Base-by-base conservation (phyloP, 2,797 vertebrate genomes). In the Pseudochaenichthys georgianus region DNA sequence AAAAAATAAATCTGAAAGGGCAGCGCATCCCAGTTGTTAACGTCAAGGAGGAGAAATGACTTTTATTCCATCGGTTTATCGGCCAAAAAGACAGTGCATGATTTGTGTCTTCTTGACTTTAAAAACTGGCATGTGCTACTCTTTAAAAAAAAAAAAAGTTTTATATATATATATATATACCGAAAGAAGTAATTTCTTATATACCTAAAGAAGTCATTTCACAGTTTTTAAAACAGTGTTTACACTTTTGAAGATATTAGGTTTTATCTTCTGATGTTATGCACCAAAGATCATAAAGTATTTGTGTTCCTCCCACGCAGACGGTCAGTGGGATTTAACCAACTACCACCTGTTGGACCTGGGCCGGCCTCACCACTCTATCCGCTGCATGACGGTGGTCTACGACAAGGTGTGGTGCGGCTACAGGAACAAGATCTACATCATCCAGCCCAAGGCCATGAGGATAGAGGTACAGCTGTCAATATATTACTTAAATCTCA, bases 401-500 rank as follows among this genome's bases (percentile, higher is more conserved):
- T 95, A 98, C 0, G 98, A 99, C 82, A 96, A 96, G 23, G 98
- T 99, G 73, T 99, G 98, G 98, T 99, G 98, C 1, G 98, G 98
- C 78, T 99, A 99, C 90, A 97, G 96, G 92, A 99, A 99, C 93
- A 99, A 98, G 92, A 97, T 99, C 90, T 98, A 99, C 2, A 95
- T 99, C 81, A 96, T 99, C 91, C 97, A 99, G 86, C 98, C 98
- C 17, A 98, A 97, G 93, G 97, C 97, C 1, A 99, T 99, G 98
- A 97, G 96, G 93, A 98, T 99, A 38, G 98, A 99, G 97, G 98
- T 96, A 82, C 45, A 41, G 11, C 69, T 31, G 13, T 15, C 17
- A 16, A 1, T 7, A 10, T 19, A 21, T 28, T 34, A 5, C 53
- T 16, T n/a, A 45, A 64, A 47, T 3, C 0, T 4, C 43, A 38